Conservation (phyloP, 2,888 invertebrate species). For the Cantharis rufa region DNA sequence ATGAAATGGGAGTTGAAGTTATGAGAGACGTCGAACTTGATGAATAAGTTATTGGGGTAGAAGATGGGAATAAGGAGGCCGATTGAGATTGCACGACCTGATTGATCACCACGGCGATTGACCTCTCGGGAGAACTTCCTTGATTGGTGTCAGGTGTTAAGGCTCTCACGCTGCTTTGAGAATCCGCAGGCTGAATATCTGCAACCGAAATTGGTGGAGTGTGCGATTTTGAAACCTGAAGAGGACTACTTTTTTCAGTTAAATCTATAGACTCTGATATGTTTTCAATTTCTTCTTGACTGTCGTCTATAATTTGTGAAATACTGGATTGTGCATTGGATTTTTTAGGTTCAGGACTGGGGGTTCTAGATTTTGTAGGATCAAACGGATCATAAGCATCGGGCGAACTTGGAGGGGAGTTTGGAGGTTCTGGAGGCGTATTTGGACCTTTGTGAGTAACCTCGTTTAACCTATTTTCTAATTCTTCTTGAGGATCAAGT, state of each 20-base stretch:
- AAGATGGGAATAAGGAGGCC: conserved; percentile 39
- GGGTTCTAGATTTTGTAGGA: conserved; percentile 81
- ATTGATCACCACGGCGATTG: conserved; percentile 40
- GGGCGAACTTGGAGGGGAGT: conserved; percentile 72
- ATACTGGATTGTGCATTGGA: conserved; percentile 19
- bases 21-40: conserved; percentile 48
- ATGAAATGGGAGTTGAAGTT: conserved; percentile 50
- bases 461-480: conserved; percentile 41
- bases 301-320: conserved; percentile 31
- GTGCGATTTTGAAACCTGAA: conserved; percentile 42
- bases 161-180: conserved; percentile 48
- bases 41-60: conserved; percentile 49
- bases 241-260: conserved; percentile 40
- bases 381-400: conserved; percentile 92
- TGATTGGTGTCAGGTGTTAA: conserved; percentile 42
- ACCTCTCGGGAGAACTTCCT: conserved; percentile 39
- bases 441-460: conserved; percentile 68
- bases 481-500: conserved; percentile 40
- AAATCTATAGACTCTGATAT: conserved; percentile 33
- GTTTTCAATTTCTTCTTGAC: conserved; percentile 31
- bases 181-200: conserved; percentile 55
- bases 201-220: conserved; percentile 50
- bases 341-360: conserved; percentile 59
- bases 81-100: conserved; percentile 40
- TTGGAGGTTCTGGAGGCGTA: conserved; percentile 71